A percentile compares a stretch with the other conserved stretches of the same genome.
Conservation (phyloP, 2,888 invertebrate genomes). For the Epirrhoe tristata region DNA sequence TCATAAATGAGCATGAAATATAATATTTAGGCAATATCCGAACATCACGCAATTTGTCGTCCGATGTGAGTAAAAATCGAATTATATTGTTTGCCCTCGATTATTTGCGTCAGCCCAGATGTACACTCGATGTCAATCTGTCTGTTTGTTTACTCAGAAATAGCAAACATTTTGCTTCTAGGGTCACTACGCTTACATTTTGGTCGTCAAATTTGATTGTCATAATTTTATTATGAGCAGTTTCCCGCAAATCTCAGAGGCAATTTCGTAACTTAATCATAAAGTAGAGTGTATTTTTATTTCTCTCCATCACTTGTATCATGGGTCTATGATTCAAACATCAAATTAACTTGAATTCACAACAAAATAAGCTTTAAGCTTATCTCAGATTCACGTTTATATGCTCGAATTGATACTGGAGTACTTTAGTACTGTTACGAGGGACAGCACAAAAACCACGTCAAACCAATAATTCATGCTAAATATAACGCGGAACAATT, state of each 20-base stretch:
- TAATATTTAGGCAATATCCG: constrained; percentile 39
- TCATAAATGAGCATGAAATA: constrained; percentile 8
- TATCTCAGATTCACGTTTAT: constrained; percentile 11
- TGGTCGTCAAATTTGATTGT: constrained; percentile 75
- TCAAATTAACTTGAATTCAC: constrained; percentile 10
- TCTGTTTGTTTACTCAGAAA: constrained; percentile 82
- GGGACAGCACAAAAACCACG: constrained; percentile 66
- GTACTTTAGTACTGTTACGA: constrained; percentile 28
- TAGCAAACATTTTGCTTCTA: constrained; percentile 73
- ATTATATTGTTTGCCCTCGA: constrained; percentile 81
- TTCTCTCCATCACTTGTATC: constrained; percentile 23
- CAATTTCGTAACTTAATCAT: constrained; percentile 54
- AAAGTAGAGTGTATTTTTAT: constrained; percentile 43
- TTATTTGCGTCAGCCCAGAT: constrained; percentile 84
- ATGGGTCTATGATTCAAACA: constrained; percentile 4
- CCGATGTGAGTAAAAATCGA: constrained; percentile 73
- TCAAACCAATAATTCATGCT: constrained; percentile 84
- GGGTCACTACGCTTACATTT: constrained; percentile 75
- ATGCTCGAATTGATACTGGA: constrained; percentile 26
- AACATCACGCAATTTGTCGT: constrained; percentile 74
- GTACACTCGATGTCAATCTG: constrained; percentile 83
- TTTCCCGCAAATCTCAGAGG: constrained; percentile 56
- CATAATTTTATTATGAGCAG: constrained; percentile 70
- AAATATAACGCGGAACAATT: constrained; percentile 82
- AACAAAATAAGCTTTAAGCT: constrained; percentile 7